Base-by-base conservation (phyloP, 2,113 vertebrate genomes). In the Zosterops lateralis region DNA sequence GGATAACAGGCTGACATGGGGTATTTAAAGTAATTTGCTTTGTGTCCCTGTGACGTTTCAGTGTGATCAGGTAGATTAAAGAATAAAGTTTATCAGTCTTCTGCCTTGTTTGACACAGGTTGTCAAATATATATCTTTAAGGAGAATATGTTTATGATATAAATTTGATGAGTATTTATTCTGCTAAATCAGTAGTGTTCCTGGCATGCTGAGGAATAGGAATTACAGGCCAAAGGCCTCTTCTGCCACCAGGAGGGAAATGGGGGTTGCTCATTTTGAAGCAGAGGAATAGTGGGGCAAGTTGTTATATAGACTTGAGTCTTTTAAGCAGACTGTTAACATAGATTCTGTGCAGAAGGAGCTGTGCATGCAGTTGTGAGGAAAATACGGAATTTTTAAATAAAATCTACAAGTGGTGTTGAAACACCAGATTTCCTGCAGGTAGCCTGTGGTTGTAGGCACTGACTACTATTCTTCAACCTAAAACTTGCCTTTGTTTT, bases 21-120 rank as follows among this genome's bases (percentile, higher is more conserved):
- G 18, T 7, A 32, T 56, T 78, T 5, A 0, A 54, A 47, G 5
- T 60, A 0, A 9, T 58, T 78, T 67, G 1, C 22, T 50, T 29
- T 34, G 1, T 31, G 22, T 40, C 15, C 17, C 3, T 32, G 14
- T 40, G 24, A 14, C 14, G 29, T 40, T 91, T 31, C 25, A 18
- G 6, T 44, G 18, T 20, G 24, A 50, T 75, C 28, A 36, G 4
- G 45, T 29, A 40, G 32, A 31, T 56, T 32, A 14, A 3, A 68
- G 28, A 57, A 17, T 25, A 15, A 40, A 48, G 14, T 60, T 75
- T 61, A 7, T 22, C 40, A 53, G 40, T 61, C 13, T n/a, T 76
- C 45, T 80, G 36, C 62, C 17, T 68, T 45, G 38, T 67, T 74
- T 84, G 51, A 56, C 17, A 25, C 17, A 62, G 32, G 3, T 7